These are phyloP conservation scores for Varroa destructor DNA, from an alignment of 1,140 invertebrate genomes.

Conservation along the genomic window DNA sequence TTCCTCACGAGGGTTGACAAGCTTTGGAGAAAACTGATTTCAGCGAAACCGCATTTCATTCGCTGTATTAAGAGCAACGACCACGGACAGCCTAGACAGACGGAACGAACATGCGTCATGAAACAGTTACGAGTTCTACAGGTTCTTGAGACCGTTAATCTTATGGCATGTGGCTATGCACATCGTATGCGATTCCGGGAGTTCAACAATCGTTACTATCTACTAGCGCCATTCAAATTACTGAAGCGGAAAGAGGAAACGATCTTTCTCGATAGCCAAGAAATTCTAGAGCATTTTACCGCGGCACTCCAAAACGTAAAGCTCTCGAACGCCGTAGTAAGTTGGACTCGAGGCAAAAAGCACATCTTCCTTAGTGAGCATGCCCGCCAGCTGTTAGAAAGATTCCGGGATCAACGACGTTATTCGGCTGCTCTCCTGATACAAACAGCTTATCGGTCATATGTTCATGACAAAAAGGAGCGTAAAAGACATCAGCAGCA, in stretches of 20 bases:
- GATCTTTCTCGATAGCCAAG: constrained; percentile 57
- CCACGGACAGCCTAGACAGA: constrained; percentile 56
- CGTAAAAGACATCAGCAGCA: too few relatives aligned
- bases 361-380: constrained; percentile 88
- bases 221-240: constrained; percentile 61
- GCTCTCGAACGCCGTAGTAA: constrained; percentile 47
- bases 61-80: constrained; percentile 74
- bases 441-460: constrained; percentile 47
- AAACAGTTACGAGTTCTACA: constrained; percentile 74
- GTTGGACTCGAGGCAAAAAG: constrained; percentile 77
- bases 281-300: constrained; percentile 52
- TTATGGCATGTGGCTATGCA: constrained; percentile 76
- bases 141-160: constrained; percentile 81
- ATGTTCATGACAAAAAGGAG: not conserved
- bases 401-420: constrained; percentile 57
- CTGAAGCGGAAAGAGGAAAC: constrained; percentile 62
- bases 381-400: constrained; percentile 72
- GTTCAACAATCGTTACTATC: constrained; percentile 70
- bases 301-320: constrained; percentile 40
- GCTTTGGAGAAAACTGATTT: constrained; percentile 71
- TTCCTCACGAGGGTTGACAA: constrained; percentile 85
- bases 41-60: constrained; percentile 83
- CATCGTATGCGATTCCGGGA: constrained; percentile 87
- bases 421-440: constrained; percentile 58
- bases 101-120: constrained; percentile 65